Conservation (phyloP, 2,797 vertebrate genomes). For the Gymnodraco acuticeps region DNA sequence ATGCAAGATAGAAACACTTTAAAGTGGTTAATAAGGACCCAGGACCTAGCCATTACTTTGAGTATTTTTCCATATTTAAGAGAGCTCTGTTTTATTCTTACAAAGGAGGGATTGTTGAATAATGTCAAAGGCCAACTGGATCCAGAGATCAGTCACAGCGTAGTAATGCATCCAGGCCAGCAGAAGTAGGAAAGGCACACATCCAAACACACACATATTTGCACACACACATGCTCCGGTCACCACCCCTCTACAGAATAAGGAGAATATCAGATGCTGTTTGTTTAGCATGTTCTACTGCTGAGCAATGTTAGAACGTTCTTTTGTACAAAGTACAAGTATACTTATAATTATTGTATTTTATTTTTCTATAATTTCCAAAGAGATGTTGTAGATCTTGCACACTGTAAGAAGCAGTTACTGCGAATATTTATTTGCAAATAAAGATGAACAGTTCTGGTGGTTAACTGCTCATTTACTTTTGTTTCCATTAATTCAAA, state of each 20-base stretch:
- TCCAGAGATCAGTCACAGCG: conserved; percentile 59
- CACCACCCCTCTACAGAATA: conserved; percentile 80
- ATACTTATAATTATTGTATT: conserved; percentile 94
- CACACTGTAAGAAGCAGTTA: conserved; percentile 92
- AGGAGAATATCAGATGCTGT: conserved; percentile 87
- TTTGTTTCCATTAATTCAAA: conserved; percentile 29
- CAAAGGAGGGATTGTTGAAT: conserved; percentile 47
- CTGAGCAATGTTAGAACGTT: conserved; percentile 95
- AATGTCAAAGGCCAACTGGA: conserved; percentile 53
- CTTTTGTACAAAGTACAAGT: conserved; percentile 99
- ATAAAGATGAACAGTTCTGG: conserved; percentile 94
- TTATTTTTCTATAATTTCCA: conserved; percentile 99
- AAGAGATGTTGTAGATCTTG: conserved; percentile 96
- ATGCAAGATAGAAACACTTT: conserved; percentile 55
- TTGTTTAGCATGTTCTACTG: conserved; percentile 96
- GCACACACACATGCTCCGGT: conserved; percentile 73
- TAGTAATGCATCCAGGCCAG: conserved; percentile 55
- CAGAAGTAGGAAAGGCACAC: conserved; percentile 43
- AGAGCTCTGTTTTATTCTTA: conserved; percentile 35
- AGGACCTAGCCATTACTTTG: conserved; percentile 69
- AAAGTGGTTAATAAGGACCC: conserved; percentile 46
- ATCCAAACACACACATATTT: conserved; percentile 18
- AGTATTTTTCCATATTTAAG: conserved; percentile 46
- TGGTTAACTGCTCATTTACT: conserved; percentile 79
- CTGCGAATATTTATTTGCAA: conserved; percentile 95